Evolutionary conservation across 2,113 vertebrate species (phyloP).

Genomic region (Pterocles gutturalis): DNA sequence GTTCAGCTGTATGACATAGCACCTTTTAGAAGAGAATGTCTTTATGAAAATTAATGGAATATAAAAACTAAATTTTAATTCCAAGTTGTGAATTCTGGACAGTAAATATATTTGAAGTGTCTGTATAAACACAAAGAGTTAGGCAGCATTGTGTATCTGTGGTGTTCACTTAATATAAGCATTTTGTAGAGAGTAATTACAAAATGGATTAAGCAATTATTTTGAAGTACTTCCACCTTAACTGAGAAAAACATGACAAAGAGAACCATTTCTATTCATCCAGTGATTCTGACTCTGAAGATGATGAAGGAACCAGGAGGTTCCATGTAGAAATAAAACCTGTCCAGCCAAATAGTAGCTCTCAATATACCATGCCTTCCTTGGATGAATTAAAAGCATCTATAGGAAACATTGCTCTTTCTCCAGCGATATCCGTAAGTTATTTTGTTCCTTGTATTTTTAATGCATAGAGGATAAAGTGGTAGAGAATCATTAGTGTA

Average conservation of each 20-base stretch:
- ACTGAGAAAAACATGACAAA: constrained; percentile 92
- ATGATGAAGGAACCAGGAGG: constrained; percentile 89
- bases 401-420: constrained; percentile 93
- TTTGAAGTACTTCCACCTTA: constrained; percentile 75
- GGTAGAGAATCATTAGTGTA: neutral
- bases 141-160: neutral
- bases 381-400: constrained; percentile 96
- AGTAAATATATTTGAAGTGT: neutral
- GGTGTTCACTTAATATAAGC: neutral
- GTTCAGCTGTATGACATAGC: neutral
- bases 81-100: neutral
- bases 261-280: constrained; percentile 95
- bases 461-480: neutral
- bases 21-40: neutral
- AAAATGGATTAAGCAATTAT: neutral
- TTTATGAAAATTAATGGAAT: neutral
- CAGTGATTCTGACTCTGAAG: constrained; percentile 94
- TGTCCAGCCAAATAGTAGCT: constrained; percentile 87
- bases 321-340: constrained; percentile 98
- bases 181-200: neutral
- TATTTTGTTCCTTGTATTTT: neutral
- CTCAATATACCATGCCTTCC: constrained; percentile 87
- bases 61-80: neutral
- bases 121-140: neutral
- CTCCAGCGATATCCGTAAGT: constrained; percentile 89